phyloP scores from a whole-genome alignment of 2,888 invertebrate genomes.

The Rosalia funebris region DNA sequence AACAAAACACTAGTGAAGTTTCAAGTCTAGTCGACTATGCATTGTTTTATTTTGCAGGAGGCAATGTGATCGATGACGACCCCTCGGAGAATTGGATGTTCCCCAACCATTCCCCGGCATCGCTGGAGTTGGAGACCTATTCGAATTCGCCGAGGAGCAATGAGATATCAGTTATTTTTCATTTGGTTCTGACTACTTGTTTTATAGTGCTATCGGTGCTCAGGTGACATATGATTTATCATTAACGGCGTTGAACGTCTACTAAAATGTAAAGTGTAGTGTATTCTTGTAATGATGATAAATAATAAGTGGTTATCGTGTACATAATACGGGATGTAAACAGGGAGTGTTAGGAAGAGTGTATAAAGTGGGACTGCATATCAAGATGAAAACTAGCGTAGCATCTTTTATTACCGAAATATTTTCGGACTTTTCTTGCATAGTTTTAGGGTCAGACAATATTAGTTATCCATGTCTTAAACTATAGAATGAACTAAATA shows the following conservation, averaged over 20 bases:
- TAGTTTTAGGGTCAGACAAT: not conserved
- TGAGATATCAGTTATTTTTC: constrained; percentile 39
- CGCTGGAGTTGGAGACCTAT: constrained; percentile 58
- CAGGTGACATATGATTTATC: constrained; percentile 54
- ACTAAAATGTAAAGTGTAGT: not conserved
- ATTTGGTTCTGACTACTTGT: constrained; percentile 41
- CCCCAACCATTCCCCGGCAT: constrained; percentile 59
- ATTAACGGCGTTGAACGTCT: constrained; percentile 21
- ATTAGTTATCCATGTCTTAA: not conserved
- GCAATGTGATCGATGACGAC: constrained; percentile 48
- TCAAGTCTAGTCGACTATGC: not conserved
- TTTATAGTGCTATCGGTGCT: constrained; percentile 49
- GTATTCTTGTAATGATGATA: constrained; percentile 11
- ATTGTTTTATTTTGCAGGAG: constrained; percentile 38
- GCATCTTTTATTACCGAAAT: not conserved
- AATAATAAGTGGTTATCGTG: constrained; percentile 17
- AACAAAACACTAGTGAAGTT: not conserved
- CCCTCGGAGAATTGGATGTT: constrained; percentile 58
- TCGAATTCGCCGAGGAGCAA: constrained; percentile 42
- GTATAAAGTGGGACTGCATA: constrained; percentile 26
- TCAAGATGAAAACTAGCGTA: constrained; percentile 8
- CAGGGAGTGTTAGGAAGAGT: constrained; percentile 7
- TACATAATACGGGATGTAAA: constrained; percentile 7
- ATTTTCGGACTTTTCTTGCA: too few relatives aligned
- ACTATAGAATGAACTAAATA: not conserved